A percentile compares a stretch with the other conserved stretches of the same genome.
Evolutionary conservation across 2,797 vertebrate genomes (phyloP).

Genomic region (Esox lucius): DNA sequence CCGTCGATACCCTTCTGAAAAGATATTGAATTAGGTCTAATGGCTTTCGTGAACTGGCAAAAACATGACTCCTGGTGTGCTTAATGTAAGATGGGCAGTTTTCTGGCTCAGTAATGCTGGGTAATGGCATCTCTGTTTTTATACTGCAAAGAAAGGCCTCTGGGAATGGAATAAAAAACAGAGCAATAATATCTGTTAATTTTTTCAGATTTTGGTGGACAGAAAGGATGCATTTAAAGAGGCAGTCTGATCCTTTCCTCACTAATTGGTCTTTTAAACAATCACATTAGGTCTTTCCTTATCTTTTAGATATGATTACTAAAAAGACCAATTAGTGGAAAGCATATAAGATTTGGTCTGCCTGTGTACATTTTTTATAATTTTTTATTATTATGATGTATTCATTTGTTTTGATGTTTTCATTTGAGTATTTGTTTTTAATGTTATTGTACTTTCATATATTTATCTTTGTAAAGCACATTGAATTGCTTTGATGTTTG

Average conservation of each 20-base stretch:
- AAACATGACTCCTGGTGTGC: constrained; percentile 36
- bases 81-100: constrained; percentile 54
- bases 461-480: no score
- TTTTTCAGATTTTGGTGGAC: constrained; percentile 46
- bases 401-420: no score
- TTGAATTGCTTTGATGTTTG: no score
- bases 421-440: no score
- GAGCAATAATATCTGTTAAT: constrained; percentile 31
- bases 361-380: no score
- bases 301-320: no score
- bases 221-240: constrained; percentile 17
- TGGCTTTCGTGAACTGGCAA: constrained; percentile 33
- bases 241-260: no score
- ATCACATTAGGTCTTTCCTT: no score
- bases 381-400: no score
- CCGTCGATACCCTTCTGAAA: not conserved
- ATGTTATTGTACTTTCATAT: no score
- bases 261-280: no score
- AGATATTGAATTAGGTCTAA: not conserved
- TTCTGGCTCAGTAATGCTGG: constrained; percentile 48
- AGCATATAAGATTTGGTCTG: no score
- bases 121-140: constrained; percentile 52
- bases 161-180: constrained; percentile 19
- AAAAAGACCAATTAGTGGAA: constrained; percentile 15
- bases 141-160: constrained; percentile 34